phyloP scores from a whole-genome alignment of 2,797 vertebrate genomes.

The Potorous gilbertii region DNA sequence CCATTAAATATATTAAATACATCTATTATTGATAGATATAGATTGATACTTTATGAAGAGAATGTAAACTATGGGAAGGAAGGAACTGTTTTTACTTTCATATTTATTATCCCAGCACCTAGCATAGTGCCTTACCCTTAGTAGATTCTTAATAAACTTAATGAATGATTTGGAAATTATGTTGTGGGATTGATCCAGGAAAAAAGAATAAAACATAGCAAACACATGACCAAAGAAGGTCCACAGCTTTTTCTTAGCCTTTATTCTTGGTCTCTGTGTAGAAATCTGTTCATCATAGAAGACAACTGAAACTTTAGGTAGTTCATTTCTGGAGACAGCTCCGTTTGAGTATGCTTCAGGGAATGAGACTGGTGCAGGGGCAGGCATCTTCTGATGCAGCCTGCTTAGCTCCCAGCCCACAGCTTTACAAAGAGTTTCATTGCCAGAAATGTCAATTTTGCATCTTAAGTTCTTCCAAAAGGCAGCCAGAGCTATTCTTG shows the following conservation, averaged over 20 bases:
- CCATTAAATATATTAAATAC: background rate
- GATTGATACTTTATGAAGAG: background rate
- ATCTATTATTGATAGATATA: too few species aligned
- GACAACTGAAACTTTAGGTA: background rate
- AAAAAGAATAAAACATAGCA: background rate
- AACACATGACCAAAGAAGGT: background rate
- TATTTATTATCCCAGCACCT: background rate
- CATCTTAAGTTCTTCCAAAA: background rate
- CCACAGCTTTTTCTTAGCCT: background rate
- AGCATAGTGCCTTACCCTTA: background rate
- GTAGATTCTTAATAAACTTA: background rate
- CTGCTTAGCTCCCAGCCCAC: background rate
- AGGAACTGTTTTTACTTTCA: background rate
- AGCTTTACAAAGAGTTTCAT: background rate
- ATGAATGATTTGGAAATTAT: background rate
- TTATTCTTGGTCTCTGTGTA: background rate
- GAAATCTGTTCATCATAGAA: background rate
- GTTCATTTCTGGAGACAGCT: background rate
- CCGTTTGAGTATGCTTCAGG: background rate
- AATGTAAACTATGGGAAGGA: background rate
- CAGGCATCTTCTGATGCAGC: background rate
- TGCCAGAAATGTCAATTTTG: slow-evolving; percentile 1
- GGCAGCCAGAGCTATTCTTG: background rate
- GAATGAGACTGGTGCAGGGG: background rate
- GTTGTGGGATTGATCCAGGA: background rate